Base-by-base conservation (phyloP, 1,140 invertebrate genomes). In the Drosophila auraria region DNA sequence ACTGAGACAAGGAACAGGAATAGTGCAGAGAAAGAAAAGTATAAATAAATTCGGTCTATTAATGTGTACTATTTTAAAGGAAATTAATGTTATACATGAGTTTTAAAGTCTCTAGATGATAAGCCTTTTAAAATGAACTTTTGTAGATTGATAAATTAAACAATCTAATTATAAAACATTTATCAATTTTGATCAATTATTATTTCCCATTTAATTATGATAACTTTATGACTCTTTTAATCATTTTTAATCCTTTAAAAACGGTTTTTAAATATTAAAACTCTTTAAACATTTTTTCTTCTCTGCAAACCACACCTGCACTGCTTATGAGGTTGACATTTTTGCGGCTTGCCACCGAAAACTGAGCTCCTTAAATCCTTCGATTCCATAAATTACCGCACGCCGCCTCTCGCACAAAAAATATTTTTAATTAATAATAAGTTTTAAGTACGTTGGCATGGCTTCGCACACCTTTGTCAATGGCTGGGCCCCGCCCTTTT, bases 381-480 rank as follows among this genome's bases (percentile, higher is more conserved):
- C 54, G 62, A 70, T 78, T 70, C 27, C 65, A 70, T 78, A 78
- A 78, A 78, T 78, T 78, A 57, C 51, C 65, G 25, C 64, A 78
- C 74, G 64, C 33, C 56, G 57, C 25, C 56, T 40, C 38, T 49
- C 44, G 23, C 9, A 6, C 40, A 42, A 30, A 61, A 80, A 79
- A 75, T 82, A 66, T 79, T 83, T 81, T 87, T 87, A 87, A 87
- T 87, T 87, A 87, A 87, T 89, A 87, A 87, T 81, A 87, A 87
- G 84, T 89, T 89, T 83, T 58, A 75, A 80, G 83, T 71, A 59
- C 65, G 75, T 69, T 70, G 65, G 69, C 80, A 50, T 44, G 20
- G 50, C 53, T 64, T 27, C 62, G 65, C 64, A 50, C 63, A 71
- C 70, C 71, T 65, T 50, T 62, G 53, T 74, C 74, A 73, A 78